Evolutionary conservation across 2,113 vertebrate species (phyloP), one percentile per base, ranked within the genome.

Genomic region (Dasyornis broadbenti): DNA sequence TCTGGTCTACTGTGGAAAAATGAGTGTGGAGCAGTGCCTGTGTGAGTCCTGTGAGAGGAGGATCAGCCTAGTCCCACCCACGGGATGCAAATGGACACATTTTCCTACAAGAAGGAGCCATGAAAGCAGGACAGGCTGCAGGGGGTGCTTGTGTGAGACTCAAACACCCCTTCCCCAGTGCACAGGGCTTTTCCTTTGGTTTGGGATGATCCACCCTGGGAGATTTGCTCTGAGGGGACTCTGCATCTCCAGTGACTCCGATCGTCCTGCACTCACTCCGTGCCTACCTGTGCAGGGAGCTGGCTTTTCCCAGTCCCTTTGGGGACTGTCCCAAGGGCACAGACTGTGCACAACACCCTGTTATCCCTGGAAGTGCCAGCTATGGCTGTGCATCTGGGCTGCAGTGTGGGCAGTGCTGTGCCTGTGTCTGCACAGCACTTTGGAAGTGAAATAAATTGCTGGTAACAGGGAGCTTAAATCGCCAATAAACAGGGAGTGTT

Each of bases 281-380:
- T 39, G 71, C 44, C 35, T n/a, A 6, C 26, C 68, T 19, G 17
- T 1, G 16, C 15, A 33, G 27, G 47, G 6, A 5, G 7, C 15
- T 30, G 27, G 13, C 35, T 54, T 37, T 14, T 7, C 54, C 65
- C 30, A 18, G 60, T 4, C 17, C 56, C 52, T 60, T 12, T 27
- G 28, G 24, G 52, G 61, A 6, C 17, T 14, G 60, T 21, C 75
- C 60, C 3, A 3, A 4, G n/a, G 57, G 8, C 22, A 3, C 4
- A 6, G 3, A 0, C 42, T 30, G 18, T 15, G 68, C 50, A 10
- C 53, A 47, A 0, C 44, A 0, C 44, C 49, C 73, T 33, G 7
- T 0, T 16, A 2, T 11, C 40, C 44, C 60, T 18, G 31, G 39
- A 11, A 28, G 53, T 63, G 31, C 61, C 33, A 40, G 45, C 7